Percentiles rank a stretch among this genome's conserved stretches.
Conservation (phyloP, 2,888 invertebrate species). For the Quadroppia sp. region DNA sequence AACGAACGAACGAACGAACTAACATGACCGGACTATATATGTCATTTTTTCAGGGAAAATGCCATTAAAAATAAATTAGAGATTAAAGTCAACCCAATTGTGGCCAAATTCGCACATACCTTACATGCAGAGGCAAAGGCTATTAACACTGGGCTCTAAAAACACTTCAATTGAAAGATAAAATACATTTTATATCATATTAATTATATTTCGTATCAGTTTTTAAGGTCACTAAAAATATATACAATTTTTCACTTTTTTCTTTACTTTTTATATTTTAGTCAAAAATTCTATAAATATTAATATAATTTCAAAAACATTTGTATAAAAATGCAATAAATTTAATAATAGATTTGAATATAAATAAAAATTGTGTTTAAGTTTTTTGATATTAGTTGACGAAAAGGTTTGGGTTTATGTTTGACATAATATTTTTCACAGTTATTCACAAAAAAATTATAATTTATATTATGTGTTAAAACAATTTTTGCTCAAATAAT, state of each 20-base stretch:
- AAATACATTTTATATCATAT: no score
- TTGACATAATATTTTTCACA: no score
- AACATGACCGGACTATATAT: no score
- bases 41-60: no score
- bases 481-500: no score
- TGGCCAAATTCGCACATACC: background rate
- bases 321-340: background rate
- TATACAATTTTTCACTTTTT: background rate
- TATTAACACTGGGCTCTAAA: background rate
- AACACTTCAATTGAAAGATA: background rate
- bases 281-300: background rate
- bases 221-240: background rate
- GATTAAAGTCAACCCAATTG: background rate
- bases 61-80: background rate
- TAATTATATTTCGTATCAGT: background rate
- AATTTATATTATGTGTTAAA: no score
- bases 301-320: background rate
- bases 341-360: background rate
- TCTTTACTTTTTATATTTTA: background rate
- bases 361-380: background rate
- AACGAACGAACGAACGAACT: no score
- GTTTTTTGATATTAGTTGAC: no score
- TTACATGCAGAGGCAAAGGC: background rate
- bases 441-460: no score
- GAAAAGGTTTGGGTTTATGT: no score